These are phyloP conservation scores for Drosophila sp. DNA, from an alignment of 1,140 invertebrate genomes.

Conservation along the genomic window DNA sequence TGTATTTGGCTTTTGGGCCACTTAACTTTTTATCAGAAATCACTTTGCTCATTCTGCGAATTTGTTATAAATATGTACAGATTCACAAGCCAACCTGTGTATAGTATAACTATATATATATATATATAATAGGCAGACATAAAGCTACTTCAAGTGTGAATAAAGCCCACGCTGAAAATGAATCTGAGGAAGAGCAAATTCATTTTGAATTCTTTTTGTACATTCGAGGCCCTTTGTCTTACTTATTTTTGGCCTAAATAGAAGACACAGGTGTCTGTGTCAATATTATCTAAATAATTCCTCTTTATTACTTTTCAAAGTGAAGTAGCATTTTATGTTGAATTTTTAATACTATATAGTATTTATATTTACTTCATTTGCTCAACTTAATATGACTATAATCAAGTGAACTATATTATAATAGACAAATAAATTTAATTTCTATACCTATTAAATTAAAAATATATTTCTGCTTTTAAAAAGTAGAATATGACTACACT, in stretches of 20 bases:
- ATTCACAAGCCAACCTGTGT: neutral
- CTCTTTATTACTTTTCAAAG: neutral
- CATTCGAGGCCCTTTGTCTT: neutral
- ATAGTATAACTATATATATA: neutral
- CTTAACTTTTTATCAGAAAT: conserved; percentile 80
- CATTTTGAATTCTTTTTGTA: conserved; percentile 15
- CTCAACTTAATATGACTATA: no score
- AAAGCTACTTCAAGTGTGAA: conserved; percentile 27
- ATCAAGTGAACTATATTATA: no score
- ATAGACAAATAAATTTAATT: no score
- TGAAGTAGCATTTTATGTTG: no score
- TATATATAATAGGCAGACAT: conserved; percentile 14
- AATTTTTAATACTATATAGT: no score
- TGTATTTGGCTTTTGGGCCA: conserved; percentile 57
- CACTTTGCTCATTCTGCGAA: conserved; percentile 71
- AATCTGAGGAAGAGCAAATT: conserved; percentile 7
- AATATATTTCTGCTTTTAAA: no score
- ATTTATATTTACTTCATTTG: neutral
- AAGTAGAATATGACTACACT: no score
- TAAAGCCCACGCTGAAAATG: conserved; percentile 20
- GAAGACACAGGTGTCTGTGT: conserved; percentile 21
- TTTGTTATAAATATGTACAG: conserved; percentile 49
- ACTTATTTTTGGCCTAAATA: conserved; percentile 19
- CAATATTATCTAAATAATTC: neutral
- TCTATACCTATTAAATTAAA: no score